phyloP scores from a whole-genome alignment of 1,140 invertebrate genomes.

The Hyles euphorbiae region DNA sequence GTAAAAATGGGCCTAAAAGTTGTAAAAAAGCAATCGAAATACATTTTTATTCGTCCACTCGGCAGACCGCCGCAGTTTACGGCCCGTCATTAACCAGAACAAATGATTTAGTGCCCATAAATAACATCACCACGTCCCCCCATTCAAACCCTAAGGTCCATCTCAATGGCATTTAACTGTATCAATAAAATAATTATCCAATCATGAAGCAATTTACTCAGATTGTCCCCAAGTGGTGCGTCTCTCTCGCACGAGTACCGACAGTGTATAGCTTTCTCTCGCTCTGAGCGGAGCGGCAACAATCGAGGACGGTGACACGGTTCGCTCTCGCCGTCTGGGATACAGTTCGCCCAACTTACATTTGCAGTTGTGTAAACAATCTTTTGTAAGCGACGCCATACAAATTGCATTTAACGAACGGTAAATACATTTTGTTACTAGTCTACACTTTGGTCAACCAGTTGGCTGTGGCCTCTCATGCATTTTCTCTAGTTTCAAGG shows the following conservation, averaged over 20 bases:
- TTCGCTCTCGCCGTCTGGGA: constrained; percentile 31
- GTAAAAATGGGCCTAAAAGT: no score
- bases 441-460: constrained; percentile 30
- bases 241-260: constrained; percentile 22
- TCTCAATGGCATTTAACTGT: constrained; percentile 52
- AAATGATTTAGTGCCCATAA: constrained; percentile 16
- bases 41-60: no score
- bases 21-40: no score
- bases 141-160: constrained; percentile 25
- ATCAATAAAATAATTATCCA: constrained; percentile 72
- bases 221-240: constrained; percentile 32
- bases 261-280: constrained; percentile 20
- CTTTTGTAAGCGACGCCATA: background rate
- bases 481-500: constrained; percentile 43
- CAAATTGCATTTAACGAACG: background rate
- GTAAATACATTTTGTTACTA: constrained; percentile 16
- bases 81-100: no score
- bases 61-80: no score
- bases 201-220: constrained; percentile 59
- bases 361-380: constrained; percentile 2
- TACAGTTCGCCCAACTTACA: constrained; percentile 18
- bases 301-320: constrained; percentile 44
- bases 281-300: constrained; percentile 29
- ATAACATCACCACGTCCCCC: constrained; percentile 30
- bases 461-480: constrained; percentile 34